Evolutionary conservation across 2,888 invertebrate genomes (phyloP).

Genomic region (Allygus modestus): DNA sequence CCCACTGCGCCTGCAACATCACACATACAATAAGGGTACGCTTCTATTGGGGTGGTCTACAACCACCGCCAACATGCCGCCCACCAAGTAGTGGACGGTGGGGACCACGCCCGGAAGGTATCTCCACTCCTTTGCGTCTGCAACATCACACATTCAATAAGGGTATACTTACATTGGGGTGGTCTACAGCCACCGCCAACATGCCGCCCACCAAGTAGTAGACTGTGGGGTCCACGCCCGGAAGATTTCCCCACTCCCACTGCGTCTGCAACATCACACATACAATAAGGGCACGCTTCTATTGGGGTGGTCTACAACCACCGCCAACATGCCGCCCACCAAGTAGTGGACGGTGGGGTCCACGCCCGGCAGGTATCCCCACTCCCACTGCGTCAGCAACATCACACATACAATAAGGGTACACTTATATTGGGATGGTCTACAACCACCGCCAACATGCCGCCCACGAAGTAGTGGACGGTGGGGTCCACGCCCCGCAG

Average conservation of each 20-base stretch:
- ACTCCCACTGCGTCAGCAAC: conserved; percentile 38
- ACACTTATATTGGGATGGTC: not conserved
- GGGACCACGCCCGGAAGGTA: conserved; percentile 58
- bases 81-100: conserved; percentile 70
- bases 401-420: not conserved
- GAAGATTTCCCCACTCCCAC: conserved; percentile 47
- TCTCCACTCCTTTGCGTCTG: conserved; percentile 23
- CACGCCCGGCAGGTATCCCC: conserved; percentile 50
- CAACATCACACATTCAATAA: not conserved
- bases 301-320: conserved; percentile 70
- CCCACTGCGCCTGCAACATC: conserved; percentile 6
- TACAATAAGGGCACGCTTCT: no score
- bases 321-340: conserved; percentile 70
- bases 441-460: conserved; percentile 69
- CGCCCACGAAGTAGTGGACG: conserved; percentile 70
- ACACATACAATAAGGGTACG: not conserved
- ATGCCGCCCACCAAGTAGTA: conserved; percentile 71
- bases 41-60: no score
- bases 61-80: conserved; percentile 68
- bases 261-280: conserved; percentile 10
- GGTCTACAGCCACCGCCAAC: conserved; percentile 68
- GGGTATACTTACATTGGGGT: no score
- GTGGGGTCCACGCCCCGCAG: conserved; percentile 61
- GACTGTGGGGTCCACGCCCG: conserved; percentile 65
- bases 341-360: conserved; percentile 69